A percentile compares a stretch with the other conserved stretches of the same genome.
Evolutionary conservation across 2,888 invertebrate genomes (phyloP).

Genomic region (Thymelicus sylvestris): DNA sequence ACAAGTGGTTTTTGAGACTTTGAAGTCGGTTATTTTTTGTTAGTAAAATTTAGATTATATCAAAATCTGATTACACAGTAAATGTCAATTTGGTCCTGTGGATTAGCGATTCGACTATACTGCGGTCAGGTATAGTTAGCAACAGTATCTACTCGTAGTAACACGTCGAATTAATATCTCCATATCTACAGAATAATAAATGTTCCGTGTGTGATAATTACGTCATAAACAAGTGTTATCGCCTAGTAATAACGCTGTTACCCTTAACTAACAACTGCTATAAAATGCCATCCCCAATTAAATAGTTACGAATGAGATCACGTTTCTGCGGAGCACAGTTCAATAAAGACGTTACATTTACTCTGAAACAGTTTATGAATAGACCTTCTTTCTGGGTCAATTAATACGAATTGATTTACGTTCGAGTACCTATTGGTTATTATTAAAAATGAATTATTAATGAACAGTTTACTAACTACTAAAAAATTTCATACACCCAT

Average conservation of each 20-base stretch:
- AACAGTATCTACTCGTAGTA: not conserved
- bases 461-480: no score
- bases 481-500: no score
- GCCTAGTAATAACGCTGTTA: not conserved
- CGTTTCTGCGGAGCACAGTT: not conserved
- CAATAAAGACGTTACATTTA: not conserved
- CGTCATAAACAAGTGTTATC: not conserved
- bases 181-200: no score
- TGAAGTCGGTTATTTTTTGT: no score
- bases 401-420: not conserved
- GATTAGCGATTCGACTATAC: no score
- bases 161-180: not conserved
- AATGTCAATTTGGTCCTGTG: no score
- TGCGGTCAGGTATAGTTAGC: not conserved
- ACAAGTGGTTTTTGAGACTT: no score
- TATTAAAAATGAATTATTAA: no score
- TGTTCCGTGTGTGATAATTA: not conserved
- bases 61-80: no score
- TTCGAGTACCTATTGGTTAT: not conserved
- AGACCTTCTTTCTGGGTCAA: slow-evolving; percentile 1
- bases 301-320: slow-evolving; percentile 2
- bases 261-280: not conserved
- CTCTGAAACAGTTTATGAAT: slow-evolving; percentile 2
- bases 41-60: no score
- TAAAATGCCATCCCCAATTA: slow-evolving; percentile 2